Base-by-base conservation (phyloP, 2,797 vertebrate genomes). In the Meda fulgida region DNA sequence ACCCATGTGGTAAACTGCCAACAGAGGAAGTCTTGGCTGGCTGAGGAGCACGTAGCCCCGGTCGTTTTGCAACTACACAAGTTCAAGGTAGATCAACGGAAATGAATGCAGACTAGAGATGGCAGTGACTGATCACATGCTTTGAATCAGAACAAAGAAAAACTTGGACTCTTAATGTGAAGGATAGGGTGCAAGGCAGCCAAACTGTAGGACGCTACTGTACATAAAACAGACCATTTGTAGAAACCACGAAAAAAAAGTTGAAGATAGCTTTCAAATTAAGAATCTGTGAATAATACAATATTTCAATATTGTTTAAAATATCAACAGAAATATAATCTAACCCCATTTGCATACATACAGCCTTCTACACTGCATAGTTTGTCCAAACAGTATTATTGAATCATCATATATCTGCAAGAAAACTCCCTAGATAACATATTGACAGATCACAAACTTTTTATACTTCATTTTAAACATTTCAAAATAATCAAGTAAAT, bases 1-100 rank as follows among this genome's bases (percentile, higher is more conserved):
- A 84, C 31, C 18, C 72, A 55, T 40, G 51, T 60, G 75, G 65
- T 78, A 60, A 70, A 69, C 11, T 43, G 65, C 36, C 65, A 55
- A 60, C 1, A 78, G 83, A 84, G 75, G 63, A 84, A 43, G 65
- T 78, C 66, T 78, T 43, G 26, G 60, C 65, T 31, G 63, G 31
- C 73, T 78, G 63, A 77, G 63, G 18, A 55, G 34, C 73, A 84
- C 18, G 63, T 67, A 66, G 43, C 14, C 43, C 71, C 29, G 3
- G 48, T 26, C 14, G 1, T 84, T 84, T 81, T 29, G 65, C 26
- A 86, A 26, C 18, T 31, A 73, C 38, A 58, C 72, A 78, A 21
- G 78, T 81, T 72, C 21, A 48, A 66, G 9, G 58, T 51, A 63
- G 58, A 31, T 65, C 26, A 73, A 60, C 13, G 18, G 55, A 82